Evolutionary conservation across 64 coral and sea anemone species (phyloP).

Genomic region (Montipora capricornis): DNA sequence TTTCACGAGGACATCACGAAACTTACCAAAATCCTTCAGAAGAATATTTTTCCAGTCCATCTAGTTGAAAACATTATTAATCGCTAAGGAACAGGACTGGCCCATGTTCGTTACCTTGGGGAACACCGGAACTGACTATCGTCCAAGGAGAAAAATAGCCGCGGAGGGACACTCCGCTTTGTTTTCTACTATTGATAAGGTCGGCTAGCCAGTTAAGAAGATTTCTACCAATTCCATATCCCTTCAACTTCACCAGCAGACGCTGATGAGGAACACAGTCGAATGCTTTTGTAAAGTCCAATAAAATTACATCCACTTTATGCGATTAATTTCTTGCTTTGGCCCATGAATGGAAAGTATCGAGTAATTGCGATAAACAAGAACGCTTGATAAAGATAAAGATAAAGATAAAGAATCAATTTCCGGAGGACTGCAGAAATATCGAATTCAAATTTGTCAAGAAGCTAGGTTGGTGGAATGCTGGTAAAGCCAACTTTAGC

Average conservation of each 20-base stretch:
- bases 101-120: constrained; percentile 19
- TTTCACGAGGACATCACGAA: no score
- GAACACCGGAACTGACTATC: constrained; percentile 10
- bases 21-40: no score
- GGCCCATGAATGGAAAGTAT: constrained; percentile 26
- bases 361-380: no score
- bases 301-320: constrained; percentile 26
- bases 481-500: no score
- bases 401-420: no score
- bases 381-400: no score
- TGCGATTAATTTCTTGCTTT: constrained; percentile 11
- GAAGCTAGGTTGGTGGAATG: no score
- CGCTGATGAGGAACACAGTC: constrained; percentile 40
- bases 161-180: neutral
- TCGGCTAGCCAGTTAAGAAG: constrained; percentile 11
- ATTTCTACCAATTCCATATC: constrained; percentile 39
- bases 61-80: no score
- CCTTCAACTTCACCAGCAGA: constrained; percentile 40
- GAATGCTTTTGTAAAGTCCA: constrained; percentile 45
- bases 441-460: no score
- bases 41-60: no score
- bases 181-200: constrained; percentile 20
- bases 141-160: neutral
- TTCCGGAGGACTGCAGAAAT: no score
- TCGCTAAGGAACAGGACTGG: constrained; percentile 8